Evolutionary conservation across 64 coral and sea anemone species (phyloP), one percentile per base, ranked within the genome.

Genomic region (Orbicella faveolata): DNA sequence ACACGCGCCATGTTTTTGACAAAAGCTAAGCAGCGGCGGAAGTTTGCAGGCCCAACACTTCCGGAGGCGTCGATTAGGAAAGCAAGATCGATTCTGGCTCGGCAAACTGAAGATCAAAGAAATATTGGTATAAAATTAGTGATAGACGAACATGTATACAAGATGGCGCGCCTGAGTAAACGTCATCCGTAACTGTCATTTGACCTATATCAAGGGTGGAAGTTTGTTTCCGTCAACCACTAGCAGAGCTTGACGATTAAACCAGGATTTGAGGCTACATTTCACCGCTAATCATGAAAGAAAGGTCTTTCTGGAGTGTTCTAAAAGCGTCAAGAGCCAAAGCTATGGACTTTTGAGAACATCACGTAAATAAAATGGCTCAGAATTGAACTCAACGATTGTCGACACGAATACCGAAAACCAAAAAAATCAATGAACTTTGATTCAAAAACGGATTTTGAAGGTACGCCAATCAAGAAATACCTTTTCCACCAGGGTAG

Each of bases 1-100:
- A 83, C 90, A 23, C 73, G 73, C 0, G 79, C 83, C 93, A 95
- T 75, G 77, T 55, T 21, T 66, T 79, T 81, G 48, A 95, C 68
- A 63, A 95, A 95, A 18, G 73, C 72, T 21, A 93, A 70, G 36
- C 87, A 88, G 44, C 92, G 92, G 15, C 77, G 36, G 86, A 93
- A 93, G 78, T 93, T 93, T 34, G 39, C 54, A 53, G 34, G 78
- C 9, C 87, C 78, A 39, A 93, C 80, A 79, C 92, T 93, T 2
- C 92, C 92, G 57, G 92, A 93, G 33, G 86, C 92, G 21, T 93
- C 92, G 20, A 93, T 65, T 53, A 93, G 18, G 55, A 93, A 93
- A 33, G 85, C 92, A 16, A 93, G 66, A 61, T 93, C 92, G 48
- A 93, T 63, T 30, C 36, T 73, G 10, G 57, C 87, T 34, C 80